These are phyloP conservation scores for Panulirus ornatus DNA, from an alignment of 1,140 invertebrate species.

Conservation along the genomic window DNA sequence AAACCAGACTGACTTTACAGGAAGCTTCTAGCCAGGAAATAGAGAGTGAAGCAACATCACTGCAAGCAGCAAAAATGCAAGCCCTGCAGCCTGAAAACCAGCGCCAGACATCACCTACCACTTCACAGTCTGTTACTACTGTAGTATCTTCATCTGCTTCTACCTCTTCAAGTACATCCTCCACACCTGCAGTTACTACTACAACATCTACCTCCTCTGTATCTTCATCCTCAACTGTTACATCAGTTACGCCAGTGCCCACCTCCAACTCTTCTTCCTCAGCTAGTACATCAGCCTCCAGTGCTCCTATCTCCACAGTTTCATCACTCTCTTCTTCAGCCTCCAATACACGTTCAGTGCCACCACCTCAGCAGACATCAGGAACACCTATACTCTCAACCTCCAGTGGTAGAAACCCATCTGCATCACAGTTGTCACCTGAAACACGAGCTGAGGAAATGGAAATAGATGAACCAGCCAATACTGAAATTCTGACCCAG, in stretches of 20 bases:
- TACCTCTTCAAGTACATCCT: neutral
- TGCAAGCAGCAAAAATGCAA: conserved; percentile 52
- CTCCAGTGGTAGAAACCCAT: neutral
- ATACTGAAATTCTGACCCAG: neutral
- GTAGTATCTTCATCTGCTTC: neutral
- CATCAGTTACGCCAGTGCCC: neutral
- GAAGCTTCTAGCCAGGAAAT: neutral
- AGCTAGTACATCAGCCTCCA: neutral
- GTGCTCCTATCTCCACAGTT: neutral
- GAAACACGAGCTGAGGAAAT: neutral
- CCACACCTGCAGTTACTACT: neutral
- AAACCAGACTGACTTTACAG: conserved; percentile 38
- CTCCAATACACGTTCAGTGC: neutral
- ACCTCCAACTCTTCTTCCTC: neutral
- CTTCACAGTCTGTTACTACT: neutral
- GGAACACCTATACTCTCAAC: neutral
- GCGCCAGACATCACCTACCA: neutral
- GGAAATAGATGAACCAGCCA: conserved; percentile 31
- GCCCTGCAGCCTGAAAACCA: conserved; percentile 12
- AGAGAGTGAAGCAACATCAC: conserved; percentile 47
- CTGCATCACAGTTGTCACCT: neutral
- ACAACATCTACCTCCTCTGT: neutral
- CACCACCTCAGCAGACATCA: neutral
- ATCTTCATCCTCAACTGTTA: neutral
- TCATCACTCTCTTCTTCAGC: neutral